Evolutionary conservation across 2,797 vertebrate species (phyloP).

Genomic region (Moxostoma hubbsi): DNA sequence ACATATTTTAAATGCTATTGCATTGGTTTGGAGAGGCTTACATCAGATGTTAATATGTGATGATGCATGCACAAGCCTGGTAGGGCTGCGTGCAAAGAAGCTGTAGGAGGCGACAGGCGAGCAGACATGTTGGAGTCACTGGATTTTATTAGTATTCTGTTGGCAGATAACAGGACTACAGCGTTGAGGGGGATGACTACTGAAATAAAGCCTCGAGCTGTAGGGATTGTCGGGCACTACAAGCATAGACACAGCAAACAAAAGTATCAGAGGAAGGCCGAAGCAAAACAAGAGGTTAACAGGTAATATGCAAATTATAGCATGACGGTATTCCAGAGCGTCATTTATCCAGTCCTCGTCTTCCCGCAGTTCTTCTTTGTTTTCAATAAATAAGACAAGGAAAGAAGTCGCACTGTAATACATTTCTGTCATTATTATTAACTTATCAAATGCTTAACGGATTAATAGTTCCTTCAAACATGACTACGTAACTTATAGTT

Average conservation of each 20-base stretch:
- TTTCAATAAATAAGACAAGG: not conserved
- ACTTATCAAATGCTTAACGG: not conserved
- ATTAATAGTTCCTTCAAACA: not conserved
- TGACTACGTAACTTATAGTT: not conserved
- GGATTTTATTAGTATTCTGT: constrained; percentile 84
- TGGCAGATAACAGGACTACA: constrained; percentile 79
- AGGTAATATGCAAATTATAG: constrained; percentile 49
- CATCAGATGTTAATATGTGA: constrained; percentile 42
- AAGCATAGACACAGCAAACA: constrained; percentile 52
- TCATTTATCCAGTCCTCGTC: constrained; percentile 48
- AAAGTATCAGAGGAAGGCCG: constrained; percentile 45
- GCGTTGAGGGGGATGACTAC: constrained; percentile 36
- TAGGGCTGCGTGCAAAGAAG: constrained; percentile 78
- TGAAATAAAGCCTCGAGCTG: constrained; percentile 48
- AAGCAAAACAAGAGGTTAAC: constrained; percentile 36
- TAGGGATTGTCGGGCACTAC: constrained; percentile 24
- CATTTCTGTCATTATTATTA: constrained; percentile 8
- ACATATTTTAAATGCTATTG: not conserved
- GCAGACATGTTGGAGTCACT: constrained; percentile 90
- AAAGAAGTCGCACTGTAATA: not conserved
- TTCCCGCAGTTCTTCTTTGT: constrained; percentile 5
- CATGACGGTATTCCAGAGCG: constrained; percentile 43
- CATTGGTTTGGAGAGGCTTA: constrained; percentile 49
- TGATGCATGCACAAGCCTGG: constrained; percentile 63
- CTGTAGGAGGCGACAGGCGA: constrained; percentile 76